Evolutionary conservation across 2,797 vertebrate genomes (phyloP).

Genomic region (Poecilia wingei): DNA sequence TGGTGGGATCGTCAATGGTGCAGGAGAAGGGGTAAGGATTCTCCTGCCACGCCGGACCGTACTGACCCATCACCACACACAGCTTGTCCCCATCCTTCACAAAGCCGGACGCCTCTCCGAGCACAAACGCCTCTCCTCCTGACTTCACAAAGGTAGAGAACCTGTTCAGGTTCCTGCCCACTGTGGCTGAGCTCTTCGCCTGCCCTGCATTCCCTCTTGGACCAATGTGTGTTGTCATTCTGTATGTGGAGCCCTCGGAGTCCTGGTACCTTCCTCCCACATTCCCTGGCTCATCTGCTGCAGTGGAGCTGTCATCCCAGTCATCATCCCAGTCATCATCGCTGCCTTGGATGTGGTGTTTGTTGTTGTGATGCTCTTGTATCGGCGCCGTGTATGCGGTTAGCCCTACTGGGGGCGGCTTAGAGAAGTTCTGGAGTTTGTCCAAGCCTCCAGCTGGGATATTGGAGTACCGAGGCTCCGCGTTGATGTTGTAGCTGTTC

Average conservation of each 20-base stretch:
- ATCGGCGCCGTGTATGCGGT: slow-evolving; percentile 51
- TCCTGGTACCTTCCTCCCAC: slow-evolving; percentile 77
- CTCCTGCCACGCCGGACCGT: slow-evolving; percentile 96
- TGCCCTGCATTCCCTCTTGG: slow-evolving; percentile 73
- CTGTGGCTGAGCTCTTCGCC: slow-evolving; percentile 91
- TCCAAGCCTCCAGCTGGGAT: slow-evolving; percentile 80
- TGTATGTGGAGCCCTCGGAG: slow-evolving; percentile 86
- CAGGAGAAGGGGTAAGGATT: slow-evolving; percentile 95
- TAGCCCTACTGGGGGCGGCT: slow-evolving; percentile 59
- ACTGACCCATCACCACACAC: slow-evolving; percentile 89
- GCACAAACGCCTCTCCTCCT: slow-evolving; percentile 93
- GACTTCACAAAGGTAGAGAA: slow-evolving; percentile 98
- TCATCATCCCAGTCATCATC: slow-evolving; percentile 97
- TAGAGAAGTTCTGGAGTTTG: slow-evolving; percentile 70
- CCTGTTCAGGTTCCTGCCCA: slow-evolving; percentile 93
- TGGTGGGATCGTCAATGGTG: slow-evolving; percentile 95
- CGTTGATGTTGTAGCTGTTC: slow-evolving; percentile 77
- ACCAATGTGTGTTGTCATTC: slow-evolving; percentile 84
- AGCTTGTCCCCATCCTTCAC: slow-evolving; percentile 96
- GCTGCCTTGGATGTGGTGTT: slow-evolving; percentile 85
- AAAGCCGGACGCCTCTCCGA: slow-evolving; percentile 91
- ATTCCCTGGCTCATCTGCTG: slow-evolving; percentile 89
- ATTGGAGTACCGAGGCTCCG: slow-evolving; percentile 82
- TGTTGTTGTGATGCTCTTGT: slow-evolving; percentile 60
- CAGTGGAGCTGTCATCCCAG: slow-evolving; percentile 95